A percentile compares a stretch with the other conserved stretches of the same genome.
Conservation (phyloP, 1,140 invertebrate genomes). For the Micrasema longulum region DNA sequence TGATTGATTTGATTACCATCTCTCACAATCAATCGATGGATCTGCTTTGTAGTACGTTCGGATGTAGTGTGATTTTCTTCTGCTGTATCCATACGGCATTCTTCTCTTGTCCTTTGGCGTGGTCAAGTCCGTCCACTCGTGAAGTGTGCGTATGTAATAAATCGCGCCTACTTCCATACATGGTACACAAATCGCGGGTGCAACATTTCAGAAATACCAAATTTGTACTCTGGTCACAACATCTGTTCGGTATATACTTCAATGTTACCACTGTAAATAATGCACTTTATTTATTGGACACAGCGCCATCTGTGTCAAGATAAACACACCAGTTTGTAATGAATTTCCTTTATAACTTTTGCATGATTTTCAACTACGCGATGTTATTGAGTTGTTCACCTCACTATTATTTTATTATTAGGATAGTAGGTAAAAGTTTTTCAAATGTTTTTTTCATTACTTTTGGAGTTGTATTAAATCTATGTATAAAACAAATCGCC, state of each 20-base stretch:
- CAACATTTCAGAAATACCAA: conserved; percentile 35
- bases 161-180: conserved; percentile 5
- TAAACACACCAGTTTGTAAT: neutral
- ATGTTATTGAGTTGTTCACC: no score
- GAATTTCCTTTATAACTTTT: no score
- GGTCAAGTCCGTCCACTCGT: conserved; percentile 15
- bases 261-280: conserved; percentile 13
- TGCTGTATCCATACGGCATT: neutral
- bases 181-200: conserved; percentile 15
- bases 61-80: neutral
- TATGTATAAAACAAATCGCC: no score
- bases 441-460: no score
- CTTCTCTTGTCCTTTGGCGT: neutral
- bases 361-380: no score
- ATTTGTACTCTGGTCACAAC: conserved; percentile 30
- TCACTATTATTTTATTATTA: no score
- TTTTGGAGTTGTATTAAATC: no score
- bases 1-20: no score
- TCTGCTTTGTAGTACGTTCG: no score
- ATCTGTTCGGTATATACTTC: conserved; percentile 19
- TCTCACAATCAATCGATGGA: no score
- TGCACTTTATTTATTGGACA: conserved; percentile 11
- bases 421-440: no score
- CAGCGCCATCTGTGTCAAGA: conserved; percentile 14
- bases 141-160: conserved; percentile 12